Base-by-base conservation (phyloP, 2,797 vertebrate species). In the Alauda arvensis region DNA sequence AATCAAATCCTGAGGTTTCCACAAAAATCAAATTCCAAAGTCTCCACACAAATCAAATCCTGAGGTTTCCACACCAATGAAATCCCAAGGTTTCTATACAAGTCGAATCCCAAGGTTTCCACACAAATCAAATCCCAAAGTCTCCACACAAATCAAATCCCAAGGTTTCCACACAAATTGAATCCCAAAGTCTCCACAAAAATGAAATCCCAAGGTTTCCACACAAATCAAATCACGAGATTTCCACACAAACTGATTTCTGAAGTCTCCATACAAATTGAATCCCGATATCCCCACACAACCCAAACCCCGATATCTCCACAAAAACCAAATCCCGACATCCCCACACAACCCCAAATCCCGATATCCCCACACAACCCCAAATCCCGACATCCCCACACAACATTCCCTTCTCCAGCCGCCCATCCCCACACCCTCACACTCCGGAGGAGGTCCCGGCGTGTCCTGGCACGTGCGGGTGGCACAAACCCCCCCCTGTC, bases 1-100 rank as follows among this genome's bases (percentile, higher is more conserved):
- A 29, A 14, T 0, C 21, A 19, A 2, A 70, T 45, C 28, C 21
- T 0, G 0, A 37, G 0, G 1, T 39, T 2, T 3, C 31, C n/a
- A 21, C 31, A 25, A 3, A 12, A 24, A 13, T 0, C 5, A 6
- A 3, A 19, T 43, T 16, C 23, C 1, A 1, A 66, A 1, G 2
- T 26, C 2, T 5, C 31, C 48, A 28, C 16, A 7, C 15, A 51
- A 29, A 17, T 18, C 26, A 51, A 29, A 51, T 29, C 49, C 49
- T 3, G 17, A 51, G 6, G 5, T 18, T 4, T 9, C 49, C 28
- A 42, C 42, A 42, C 16, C 18, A 29, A 17, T 12, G 16, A 29
- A 29, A 51, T 18, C 26, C 49, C 9, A 14, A 51, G 6, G 7
- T 18, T 3, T 9, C 49, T 18, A 42, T 17, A 42, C 14, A 42